Evolutionary conservation across 2,888 invertebrate genomes (phyloP).

Genomic region (Lasius fuliginosus): DNA sequence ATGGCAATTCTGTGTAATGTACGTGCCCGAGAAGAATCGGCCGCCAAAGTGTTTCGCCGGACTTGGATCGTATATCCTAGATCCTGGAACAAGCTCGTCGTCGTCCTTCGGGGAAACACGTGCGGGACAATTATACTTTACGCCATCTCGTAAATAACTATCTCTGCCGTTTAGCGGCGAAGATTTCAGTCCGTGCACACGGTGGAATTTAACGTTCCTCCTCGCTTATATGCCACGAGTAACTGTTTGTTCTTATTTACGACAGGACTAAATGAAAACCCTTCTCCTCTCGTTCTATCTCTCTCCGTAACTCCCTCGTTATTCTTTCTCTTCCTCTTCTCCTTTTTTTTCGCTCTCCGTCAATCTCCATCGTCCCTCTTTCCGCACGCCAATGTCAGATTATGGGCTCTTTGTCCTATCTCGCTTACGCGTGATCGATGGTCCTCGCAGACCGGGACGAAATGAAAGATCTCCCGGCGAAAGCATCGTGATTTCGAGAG

Average conservation of each 20-base stretch:
- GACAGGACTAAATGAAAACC: conserved; percentile 72
- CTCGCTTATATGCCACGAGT: conserved; percentile 33
- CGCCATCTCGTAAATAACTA: conserved; percentile 73
- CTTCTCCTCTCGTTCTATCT: neutral
- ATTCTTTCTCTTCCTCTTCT: conserved; percentile 6
- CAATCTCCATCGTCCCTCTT: conserved; percentile 31
- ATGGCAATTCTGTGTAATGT: conserved; percentile 69
- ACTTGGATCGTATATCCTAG: conserved; percentile 56
- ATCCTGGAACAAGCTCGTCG: conserved; percentile 30
- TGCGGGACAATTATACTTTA: conserved; percentile 69
- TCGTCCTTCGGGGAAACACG: conserved; percentile 27
- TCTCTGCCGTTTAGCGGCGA: conserved; percentile 60
- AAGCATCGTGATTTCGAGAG: conserved; percentile 54
- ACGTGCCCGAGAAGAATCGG: conserved; percentile 50
- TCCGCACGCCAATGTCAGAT: conserved; percentile 67
- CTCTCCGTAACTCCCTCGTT: conserved; percentile 9
- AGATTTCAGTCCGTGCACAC: conserved; percentile 62
- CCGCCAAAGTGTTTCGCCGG: conserved; percentile 40
- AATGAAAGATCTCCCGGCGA: conserved; percentile 54
- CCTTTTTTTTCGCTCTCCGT: neutral
- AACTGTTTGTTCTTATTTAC: conserved; percentile 72
- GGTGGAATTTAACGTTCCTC: conserved; percentile 63
- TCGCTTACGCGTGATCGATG: conserved; percentile 73
- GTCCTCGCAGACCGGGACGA: conserved; percentile 37
- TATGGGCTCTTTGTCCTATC: conserved; percentile 72